Base-by-base conservation (phyloP, 2,113 vertebrate genomes). In the Scatophagus argus region DNA sequence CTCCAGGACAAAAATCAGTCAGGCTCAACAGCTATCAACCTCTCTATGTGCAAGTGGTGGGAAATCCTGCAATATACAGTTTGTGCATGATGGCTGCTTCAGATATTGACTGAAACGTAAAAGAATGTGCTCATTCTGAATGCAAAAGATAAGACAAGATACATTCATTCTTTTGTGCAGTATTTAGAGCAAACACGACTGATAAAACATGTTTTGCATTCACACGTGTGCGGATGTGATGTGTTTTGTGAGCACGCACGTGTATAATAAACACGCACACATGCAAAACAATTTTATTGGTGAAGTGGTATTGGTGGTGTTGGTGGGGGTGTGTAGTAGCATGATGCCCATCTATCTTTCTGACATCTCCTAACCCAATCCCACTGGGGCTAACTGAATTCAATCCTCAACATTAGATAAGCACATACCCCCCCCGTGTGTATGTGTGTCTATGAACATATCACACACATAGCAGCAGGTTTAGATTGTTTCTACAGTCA, bases 361-460 rank as follows among this genome's bases (percentile, higher is more conserved):
- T 95, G 94, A 95, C 94, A 94, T 95, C 92, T 93, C 82, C 93
- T 95, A 95, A 95, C 94, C 94, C 92, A 95, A 95, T 95, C 93
- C 93, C 94, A 92, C 76, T 77, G 87, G 93, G 94, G 92, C 86
- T 94, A 95, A 95, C 94, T 92, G 90, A 91, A 95, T 95, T 95
- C 92, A 95, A 94, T 93, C 92, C 91, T 91, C 89, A 89, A 89
- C 94, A 95, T 95, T 94, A 94, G 94, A 95, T 94, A 95, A 95
- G 93, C 93, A 93, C 86, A 88, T 64, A 87, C 65, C 88, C 90
- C 83, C 86, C 82, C 77, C 74, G 74, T 84, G 71, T 74, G 59
- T 63, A 39, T 60, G 79, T 84, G 60, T 69, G 80, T 73, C 23
- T 56, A 43, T 79, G 75, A 87, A 76, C 77, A 85, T 80, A 80